Percentiles rank a stretch among this genome's conserved stretches.
Conservation (phyloP, 2,888 invertebrate genomes). For the Fissipunctia ypsillon region DNA sequence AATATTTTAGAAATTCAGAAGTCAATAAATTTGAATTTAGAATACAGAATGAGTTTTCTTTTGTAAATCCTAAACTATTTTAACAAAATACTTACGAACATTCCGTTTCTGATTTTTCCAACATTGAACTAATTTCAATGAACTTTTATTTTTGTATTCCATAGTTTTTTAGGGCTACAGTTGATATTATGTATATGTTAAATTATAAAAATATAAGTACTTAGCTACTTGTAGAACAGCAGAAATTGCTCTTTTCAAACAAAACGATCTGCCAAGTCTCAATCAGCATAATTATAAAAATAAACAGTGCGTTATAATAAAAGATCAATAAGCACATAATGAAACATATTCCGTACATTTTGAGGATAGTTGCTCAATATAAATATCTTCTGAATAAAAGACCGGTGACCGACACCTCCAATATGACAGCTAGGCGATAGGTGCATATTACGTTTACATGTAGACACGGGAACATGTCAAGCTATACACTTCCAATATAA, state of each 20-base stretch:
- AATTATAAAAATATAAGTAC: neutral
- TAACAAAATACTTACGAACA: neutral
- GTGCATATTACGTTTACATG: too few relatives aligned
- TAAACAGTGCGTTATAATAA: neutral
- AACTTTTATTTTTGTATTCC: neutral
- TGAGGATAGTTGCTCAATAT: neutral
- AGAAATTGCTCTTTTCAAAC: neutral
- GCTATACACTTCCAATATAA: too few relatives aligned
- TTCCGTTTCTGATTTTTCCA: neutral
- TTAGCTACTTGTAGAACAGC: neutral
- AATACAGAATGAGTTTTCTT: neutral
- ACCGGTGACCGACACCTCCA: neutral
- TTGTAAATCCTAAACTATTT: neutral
- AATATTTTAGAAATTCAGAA: neutral
- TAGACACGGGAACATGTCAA: too few relatives aligned
- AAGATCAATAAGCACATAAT: neutral
- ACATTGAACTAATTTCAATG: neutral
- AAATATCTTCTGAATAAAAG: neutral
- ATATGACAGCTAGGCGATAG: too few relatives aligned
- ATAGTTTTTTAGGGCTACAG: neutral
- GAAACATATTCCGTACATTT: neutral
- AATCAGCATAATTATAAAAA: conserved; percentile 3
- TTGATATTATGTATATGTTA: conserved; percentile 4
- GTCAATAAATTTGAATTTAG: neutral
- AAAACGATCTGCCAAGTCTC: conserved; percentile 16